Evolutionary conservation across 2,113 vertebrate species (phyloP).

Genomic region (Cyprichromis sp.): DNA sequence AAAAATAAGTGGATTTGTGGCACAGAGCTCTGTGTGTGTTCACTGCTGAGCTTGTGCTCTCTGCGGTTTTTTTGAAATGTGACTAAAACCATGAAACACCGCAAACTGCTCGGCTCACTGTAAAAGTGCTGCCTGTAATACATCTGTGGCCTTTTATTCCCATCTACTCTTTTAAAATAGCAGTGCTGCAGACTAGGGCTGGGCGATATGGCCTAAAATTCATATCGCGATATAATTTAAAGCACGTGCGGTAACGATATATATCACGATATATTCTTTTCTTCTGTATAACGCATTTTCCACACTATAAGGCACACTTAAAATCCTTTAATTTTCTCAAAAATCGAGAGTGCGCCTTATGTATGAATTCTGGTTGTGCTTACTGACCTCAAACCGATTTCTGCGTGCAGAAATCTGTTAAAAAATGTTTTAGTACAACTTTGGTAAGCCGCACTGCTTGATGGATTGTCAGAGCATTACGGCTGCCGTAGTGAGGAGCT

Average conservation of each 20-base stretch:
- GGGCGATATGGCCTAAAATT: background rate
- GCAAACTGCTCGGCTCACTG: background rate
- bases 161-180: background rate
- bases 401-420: background rate
- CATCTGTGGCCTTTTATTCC: background rate
- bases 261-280: background rate
- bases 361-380: background rate
- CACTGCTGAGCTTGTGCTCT: background rate
- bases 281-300: background rate
- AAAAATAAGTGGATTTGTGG: background rate
- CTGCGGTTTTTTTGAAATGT: background rate
- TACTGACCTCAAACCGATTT: background rate
- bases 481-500: background rate
- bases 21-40: background rate
- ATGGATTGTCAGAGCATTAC: background rate
- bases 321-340: background rate
- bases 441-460: background rate
- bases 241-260: background rate
- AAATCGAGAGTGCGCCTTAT: background rate
- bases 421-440: background rate
- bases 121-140: background rate
- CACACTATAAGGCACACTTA: background rate
- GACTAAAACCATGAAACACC: background rate
- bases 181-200: background rate
- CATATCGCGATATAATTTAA: background rate